Percentiles rank a stretch among this genome's conserved stretches.
phyloP scores from a whole-genome alignment of 2,888 invertebrate species.

The Polydrusus tereticollis region DNA sequence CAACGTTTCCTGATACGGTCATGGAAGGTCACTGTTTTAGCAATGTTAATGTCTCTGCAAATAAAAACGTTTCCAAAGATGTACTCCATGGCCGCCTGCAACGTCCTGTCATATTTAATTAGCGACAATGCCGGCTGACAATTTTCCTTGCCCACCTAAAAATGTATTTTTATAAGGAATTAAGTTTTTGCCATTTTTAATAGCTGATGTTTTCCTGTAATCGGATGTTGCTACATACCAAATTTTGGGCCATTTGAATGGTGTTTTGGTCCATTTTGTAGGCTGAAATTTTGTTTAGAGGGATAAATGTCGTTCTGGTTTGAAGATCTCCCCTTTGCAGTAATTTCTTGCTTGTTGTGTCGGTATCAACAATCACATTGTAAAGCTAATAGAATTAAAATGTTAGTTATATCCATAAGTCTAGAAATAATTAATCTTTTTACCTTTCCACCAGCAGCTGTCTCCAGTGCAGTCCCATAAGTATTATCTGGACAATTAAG shows the following conservation, averaged over 20 bases:
- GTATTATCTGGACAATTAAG: slow-evolving; percentile 79
- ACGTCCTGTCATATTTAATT: slow-evolving; percentile 76
- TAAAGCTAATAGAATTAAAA: slow-evolving; percentile 76
- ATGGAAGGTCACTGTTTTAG: slow-evolving; percentile 86
- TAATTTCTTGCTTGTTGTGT: slow-evolving; percentile 85
- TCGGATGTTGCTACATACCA: slow-evolving; percentile 72
- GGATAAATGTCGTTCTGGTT: slow-evolving; percentile 88
- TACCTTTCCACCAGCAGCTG: slow-evolving; percentile 88
- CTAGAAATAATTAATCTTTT: slow-evolving; percentile 52
- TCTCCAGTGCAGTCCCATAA: slow-evolving; percentile 85
- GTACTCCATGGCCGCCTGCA: slow-evolving; percentile 86
- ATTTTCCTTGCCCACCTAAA: slow-evolving; percentile 82
- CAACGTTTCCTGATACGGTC: slow-evolving; percentile 75
- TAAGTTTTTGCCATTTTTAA: neutral
- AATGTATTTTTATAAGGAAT: too few relatives aligned
- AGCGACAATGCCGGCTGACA: slow-evolving; percentile 86
- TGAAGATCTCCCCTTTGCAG: slow-evolving; percentile 86
- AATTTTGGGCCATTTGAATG: slow-evolving; percentile 74
- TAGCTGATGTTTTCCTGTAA: too few relatives aligned
- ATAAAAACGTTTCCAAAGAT: slow-evolving; percentile 90
- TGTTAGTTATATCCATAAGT: neutral
- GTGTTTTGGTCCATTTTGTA: slow-evolving; percentile 70
- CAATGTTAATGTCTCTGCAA: slow-evolving; percentile 84
- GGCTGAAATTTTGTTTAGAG: slow-evolving; percentile 87
- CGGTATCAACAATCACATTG: slow-evolving; percentile 92